phyloP scores from a whole-genome alignment of 1,140 invertebrate species.

The Halictus rubicundus region DNA sequence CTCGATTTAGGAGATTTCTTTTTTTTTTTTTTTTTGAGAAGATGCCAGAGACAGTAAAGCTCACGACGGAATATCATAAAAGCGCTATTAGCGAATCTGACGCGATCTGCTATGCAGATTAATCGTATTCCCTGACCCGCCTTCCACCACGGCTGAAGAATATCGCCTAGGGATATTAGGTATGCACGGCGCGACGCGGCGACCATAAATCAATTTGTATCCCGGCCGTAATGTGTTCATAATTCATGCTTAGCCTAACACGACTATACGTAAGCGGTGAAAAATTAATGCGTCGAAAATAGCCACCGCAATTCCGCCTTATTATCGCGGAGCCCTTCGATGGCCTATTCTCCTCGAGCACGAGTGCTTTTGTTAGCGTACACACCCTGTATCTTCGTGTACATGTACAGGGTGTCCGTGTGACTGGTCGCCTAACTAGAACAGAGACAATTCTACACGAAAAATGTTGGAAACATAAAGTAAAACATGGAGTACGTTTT shows the following conservation, averaged over 20 bases:
- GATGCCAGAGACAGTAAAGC: slow-evolving; percentile 33
- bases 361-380: background rate
- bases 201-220: slow-evolving; percentile 79
- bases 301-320: slow-evolving; percentile 39
- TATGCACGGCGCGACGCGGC: slow-evolving; percentile 70
- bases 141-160: slow-evolving; percentile 64
- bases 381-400: background rate
- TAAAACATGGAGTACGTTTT: no score
- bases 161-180: slow-evolving; percentile 70
- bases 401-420: background rate
- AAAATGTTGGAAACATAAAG: no score
- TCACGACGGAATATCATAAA: slow-evolving; percentile 56
- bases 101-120: slow-evolving; percentile 69
- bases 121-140: slow-evolving; percentile 68
- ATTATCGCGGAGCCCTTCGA: slow-evolving; percentile 36
- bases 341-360: background rate
- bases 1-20: background rate
- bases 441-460: no score
- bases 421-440: no score
- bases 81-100: slow-evolving; percentile 66
- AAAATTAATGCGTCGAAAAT: slow-evolving; percentile 74
- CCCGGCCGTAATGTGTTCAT: slow-evolving; percentile 75
- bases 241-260: slow-evolving; percentile 77
- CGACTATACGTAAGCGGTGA: slow-evolving; percentile 62
- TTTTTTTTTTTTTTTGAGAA: slow-evolving; percentile 14